Base-by-base conservation (phyloP, 2,797 vertebrate genomes). In the Odontamblyopus lacepedii region DNA sequence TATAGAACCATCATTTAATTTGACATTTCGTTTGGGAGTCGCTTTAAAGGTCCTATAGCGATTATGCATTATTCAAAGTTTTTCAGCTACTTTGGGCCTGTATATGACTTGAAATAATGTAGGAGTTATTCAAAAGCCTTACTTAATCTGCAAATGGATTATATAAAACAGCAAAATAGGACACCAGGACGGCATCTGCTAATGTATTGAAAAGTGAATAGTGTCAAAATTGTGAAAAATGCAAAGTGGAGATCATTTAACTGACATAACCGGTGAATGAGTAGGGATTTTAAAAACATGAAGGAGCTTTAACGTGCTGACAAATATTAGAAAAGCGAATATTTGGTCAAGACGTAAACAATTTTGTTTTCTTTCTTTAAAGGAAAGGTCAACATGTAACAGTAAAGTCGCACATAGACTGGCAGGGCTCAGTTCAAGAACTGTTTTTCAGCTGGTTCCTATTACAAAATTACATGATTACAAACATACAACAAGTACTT, bases 21-120 rank as follows among this genome's bases (percentile, higher is more conserved):
- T 50, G 65, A 77, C 74, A 62, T 82, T 61, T 59, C n/a, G 57
- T 81, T 77, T n/a, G 69, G 87, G 55, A 63, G 69, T 26, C 44
- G 65, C 44, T 73, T 60, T 12, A 6, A 30, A 15, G 13, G 6
- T 16, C 13, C 27, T 59, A n/a, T 9, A 27, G 56, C 11, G 5
- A 12, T 59, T 59, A 15, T 27, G 26, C 26, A 55, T 23, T n/a
- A 8, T 55, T 59, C 23, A 27, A 11, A 4, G 23, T 59, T 59
- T 55, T 48, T 48, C 13, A 15, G 5, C 41, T 44, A 13, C 41
- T 44, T 44, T 44, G 44, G 15, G 3, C 44, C 13, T 48, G 44
- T 15, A 3, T 48, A 16, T 48, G 16, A 48, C 44, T 48, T 48
- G 13, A 48, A 48, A 48, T 48, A 48, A 15, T 4, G 13, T 48